phyloP scores from a whole-genome alignment of 1,140 invertebrate genomes.

The Leptinotarsa defecta region DNA sequence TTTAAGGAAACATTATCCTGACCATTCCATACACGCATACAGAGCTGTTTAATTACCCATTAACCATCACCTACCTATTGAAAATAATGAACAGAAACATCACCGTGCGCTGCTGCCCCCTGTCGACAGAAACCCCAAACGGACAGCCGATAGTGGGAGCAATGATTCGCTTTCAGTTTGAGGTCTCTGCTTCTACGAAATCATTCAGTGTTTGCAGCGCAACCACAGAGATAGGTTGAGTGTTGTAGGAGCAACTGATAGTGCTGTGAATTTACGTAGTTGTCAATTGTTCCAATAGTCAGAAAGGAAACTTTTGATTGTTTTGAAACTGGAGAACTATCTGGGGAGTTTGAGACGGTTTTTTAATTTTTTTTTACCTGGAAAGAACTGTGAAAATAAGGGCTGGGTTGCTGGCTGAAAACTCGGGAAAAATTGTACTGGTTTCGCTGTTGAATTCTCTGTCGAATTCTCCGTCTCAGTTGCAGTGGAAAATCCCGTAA shows the following conservation, averaged over 20 bases:
- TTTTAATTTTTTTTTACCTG: not conserved
- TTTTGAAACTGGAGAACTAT: not conserved
- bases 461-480: not conserved
- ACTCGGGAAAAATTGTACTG: not conserved
- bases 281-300: not conserved
- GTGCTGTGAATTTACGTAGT: not conserved
- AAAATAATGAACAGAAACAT: slow-evolving; percentile 20
- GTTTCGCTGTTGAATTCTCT: not conserved
- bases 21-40: no score
- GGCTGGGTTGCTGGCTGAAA: no score
- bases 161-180: not conserved
- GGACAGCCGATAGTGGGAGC: not conserved
- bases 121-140: not conserved
- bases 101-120: slow-evolving; percentile 11
- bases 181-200: not conserved
- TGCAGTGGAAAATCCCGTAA: not conserved
- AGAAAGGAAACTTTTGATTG: not conserved
- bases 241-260: not conserved
- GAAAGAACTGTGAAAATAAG: no score
- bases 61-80: not conserved
- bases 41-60: no score
- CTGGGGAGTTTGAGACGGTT: not conserved
- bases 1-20: no score
- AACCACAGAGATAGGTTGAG: not conserved
- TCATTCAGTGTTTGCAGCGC: not conserved